These are phyloP conservation scores for Drosophila saltans DNA, from an alignment of 1,140 invertebrate genomes.

Conservation along the genomic window DNA sequence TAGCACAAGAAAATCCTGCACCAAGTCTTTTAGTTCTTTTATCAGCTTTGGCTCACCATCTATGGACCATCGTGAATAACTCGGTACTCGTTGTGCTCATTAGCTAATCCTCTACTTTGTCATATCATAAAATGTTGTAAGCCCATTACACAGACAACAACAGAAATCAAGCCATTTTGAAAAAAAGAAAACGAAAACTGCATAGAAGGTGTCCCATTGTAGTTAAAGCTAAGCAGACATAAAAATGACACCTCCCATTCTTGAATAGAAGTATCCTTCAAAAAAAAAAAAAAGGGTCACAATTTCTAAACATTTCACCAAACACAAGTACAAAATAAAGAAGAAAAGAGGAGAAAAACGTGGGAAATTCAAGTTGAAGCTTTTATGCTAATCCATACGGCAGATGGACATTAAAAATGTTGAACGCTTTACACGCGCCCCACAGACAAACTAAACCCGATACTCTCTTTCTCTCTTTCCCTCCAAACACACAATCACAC, in stretches of 20 bases:
- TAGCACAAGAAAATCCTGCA: no score
- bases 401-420: constrained; percentile 78
- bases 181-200: constrained; percentile 17
- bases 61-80: not conserved
- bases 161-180: constrained; percentile 64
- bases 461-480: not conserved
- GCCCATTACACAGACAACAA: constrained; percentile 13
- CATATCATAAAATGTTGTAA: constrained; percentile 54
- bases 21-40: no score
- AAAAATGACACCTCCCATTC: constrained; percentile 45
- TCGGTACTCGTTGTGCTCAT: not conserved
- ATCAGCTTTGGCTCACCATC: not conserved
- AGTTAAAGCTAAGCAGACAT: constrained; percentile 68
- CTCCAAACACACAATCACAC: not conserved
- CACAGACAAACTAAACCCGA: constrained; percentile 35
- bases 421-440: constrained; percentile 69
- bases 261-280: not conserved
- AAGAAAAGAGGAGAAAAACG: not conserved
- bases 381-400: constrained; percentile 73
- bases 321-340: not conserved
- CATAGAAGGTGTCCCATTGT: constrained; percentile 32
- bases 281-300: constrained; percentile 14
- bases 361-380: constrained; percentile 29
- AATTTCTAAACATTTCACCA: not conserved
- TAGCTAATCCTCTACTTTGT: constrained; percentile 28